Conservation (phyloP, 1,140 invertebrate species). For the Apis florea region DNA sequence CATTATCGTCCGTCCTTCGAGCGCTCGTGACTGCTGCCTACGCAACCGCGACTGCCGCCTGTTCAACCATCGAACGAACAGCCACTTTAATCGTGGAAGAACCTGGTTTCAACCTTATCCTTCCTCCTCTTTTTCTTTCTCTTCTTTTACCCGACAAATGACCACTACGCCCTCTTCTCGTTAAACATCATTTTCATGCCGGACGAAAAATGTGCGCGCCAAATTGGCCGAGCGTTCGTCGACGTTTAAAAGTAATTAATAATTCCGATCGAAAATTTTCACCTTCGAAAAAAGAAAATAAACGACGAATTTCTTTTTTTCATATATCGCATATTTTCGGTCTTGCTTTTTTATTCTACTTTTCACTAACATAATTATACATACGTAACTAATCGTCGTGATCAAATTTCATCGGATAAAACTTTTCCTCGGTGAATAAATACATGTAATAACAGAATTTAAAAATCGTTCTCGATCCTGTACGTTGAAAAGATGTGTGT, state of each 20-base stretch:
- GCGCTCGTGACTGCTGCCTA: slow-evolving; percentile 45
- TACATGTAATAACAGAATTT: not conserved
- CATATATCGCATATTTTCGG: not conserved
- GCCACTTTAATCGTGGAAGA: slow-evolving; percentile 51
- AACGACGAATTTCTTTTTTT: too few species aligned
- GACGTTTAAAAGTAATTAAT: slow-evolving; percentile 38
- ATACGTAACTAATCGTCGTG: too few species aligned
- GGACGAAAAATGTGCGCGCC: slow-evolving; percentile 44
- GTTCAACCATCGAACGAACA: slow-evolving; percentile 42
- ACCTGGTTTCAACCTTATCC: slow-evolving; percentile 40
- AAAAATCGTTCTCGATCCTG: not conserved
- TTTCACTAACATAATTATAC: not conserved
- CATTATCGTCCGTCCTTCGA: slow-evolving; percentile 60
- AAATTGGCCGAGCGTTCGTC: slow-evolving; percentile 31
- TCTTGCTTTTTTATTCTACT: not conserved
- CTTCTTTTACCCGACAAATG: slow-evolving; percentile 25
- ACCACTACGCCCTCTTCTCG: slow-evolving; percentile 53
- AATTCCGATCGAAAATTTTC: not conserved
- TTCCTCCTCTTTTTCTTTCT: not conserved
- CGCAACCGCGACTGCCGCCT: slow-evolving; percentile 4
- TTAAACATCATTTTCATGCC: slow-evolving; percentile 53
- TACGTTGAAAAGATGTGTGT: not conserved
- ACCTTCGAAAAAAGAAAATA: not conserved
- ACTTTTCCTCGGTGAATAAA: too few species aligned
- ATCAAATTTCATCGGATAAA: not conserved